Conservation (phyloP, 2,113 vertebrate species). For the Siniperca chuatsi region DNA sequence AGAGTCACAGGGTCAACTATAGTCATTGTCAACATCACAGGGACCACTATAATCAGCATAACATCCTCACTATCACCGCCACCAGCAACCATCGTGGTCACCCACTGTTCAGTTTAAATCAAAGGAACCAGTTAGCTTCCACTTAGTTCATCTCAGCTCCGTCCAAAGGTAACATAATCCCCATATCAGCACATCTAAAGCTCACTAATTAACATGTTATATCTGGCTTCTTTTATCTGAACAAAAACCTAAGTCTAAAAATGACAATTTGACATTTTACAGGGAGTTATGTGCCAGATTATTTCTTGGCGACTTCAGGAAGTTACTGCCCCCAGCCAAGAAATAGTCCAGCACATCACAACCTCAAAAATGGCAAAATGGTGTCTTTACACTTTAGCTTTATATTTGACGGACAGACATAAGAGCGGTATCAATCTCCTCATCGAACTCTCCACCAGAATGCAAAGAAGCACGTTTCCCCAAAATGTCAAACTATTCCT, state of each 20-base stretch:
- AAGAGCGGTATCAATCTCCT: too few relatives aligned
- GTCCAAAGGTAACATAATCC: not conserved
- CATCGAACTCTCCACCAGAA: not conserved
- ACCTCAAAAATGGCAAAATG: not conserved
- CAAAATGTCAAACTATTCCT: not conserved
- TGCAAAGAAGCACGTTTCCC: not conserved
- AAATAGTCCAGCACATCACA: not conserved
- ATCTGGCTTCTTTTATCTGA: too few relatives aligned
- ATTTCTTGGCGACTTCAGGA: not conserved
- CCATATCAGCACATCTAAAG: not conserved
- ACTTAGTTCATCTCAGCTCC: not conserved
- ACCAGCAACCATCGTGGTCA: not conserved
- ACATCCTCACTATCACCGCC: too few relatives aligned
- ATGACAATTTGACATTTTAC: not conserved
- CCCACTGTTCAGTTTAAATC: not conserved
- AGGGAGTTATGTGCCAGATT: not conserved
- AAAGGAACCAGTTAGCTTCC: not conserved
- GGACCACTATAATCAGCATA: not conserved
- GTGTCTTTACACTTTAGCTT: not conserved
- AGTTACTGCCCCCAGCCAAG: not conserved
- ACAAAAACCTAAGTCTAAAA: not conserved
- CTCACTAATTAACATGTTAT: not conserved
- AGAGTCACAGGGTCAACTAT: too few relatives aligned
- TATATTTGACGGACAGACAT: too few relatives aligned
- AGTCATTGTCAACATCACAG: too few relatives aligned